Base-by-base conservation (phyloP, 2,113 vertebrate species). In the Apus apus region DNA sequence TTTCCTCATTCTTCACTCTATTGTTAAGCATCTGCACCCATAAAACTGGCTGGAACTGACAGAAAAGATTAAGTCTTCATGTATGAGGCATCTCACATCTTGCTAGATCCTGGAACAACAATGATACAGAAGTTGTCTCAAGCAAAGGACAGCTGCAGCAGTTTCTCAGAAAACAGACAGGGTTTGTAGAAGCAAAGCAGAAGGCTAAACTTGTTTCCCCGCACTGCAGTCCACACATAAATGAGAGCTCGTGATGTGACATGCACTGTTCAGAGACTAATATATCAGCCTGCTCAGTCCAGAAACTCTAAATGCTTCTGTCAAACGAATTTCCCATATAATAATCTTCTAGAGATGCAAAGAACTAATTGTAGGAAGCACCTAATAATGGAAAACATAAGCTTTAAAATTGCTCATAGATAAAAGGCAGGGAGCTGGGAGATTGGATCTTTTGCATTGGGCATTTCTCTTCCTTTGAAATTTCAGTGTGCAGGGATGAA, bases 401-500 rank as follows among this genome's bases (percentile, higher is more conserved):
- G 74, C 45, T 93, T 83, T 78, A 64, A 88, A 87, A 77, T 11
- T 27, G 34, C 60, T 58, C 23, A 53, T 27, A 74, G 74, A 73
- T 66, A 80, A 73, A 93, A 94, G 38, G 36, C 60, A 91, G 38
- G 22, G 51, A 90, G 46, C 6, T 71, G 72, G 0, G 2, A 85
- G 57, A 70, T 32, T 23, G 61, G 72, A 86, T 75, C 32, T 94
- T 92, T 57, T 72, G 80, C 76, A 78, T 3, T 2, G 15, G 70
- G 32, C 48, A 82, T 75, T 88, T 80, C 5, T 62, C 83, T 87
- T 68, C 50, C 77, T 81, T 76, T 64, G 79, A 94, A 95, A 96
- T 97, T 95, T 94, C 56, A 26, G 70, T 72, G 34, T 60, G 22
- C 58, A 71, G 57, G 84, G 83, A 74, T 95, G 66, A 98, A 90